Conservation (phyloP, 1,140 invertebrate genomes). For the Bombus haemorrhoidalis region DNA sequence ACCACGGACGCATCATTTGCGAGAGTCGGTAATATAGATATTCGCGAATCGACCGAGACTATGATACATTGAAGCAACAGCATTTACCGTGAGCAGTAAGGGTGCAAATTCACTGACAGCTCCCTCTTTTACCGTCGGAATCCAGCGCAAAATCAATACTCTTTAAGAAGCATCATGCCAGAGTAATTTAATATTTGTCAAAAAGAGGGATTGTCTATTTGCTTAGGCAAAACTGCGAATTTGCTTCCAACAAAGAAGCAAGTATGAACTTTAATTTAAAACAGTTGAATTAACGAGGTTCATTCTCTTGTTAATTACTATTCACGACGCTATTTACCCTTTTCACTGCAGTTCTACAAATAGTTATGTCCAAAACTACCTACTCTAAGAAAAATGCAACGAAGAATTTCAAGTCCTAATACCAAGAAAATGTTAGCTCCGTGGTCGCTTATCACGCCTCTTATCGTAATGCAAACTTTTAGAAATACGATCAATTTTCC, state of each 20-base stretch:
- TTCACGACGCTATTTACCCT: not conserved
- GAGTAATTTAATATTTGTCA: not conserved
- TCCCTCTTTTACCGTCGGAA: not conserved
- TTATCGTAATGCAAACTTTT: not conserved
- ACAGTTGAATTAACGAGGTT: not conserved
- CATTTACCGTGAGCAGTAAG: constrained; percentile 34
- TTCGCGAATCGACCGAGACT: not conserved
- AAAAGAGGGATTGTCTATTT: not conserved
- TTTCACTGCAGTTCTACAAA: not conserved
- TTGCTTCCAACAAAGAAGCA: not conserved
- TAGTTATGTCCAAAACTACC: not conserved
- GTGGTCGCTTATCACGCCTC: not conserved
- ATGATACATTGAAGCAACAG: constrained; percentile 33
- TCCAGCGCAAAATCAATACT: not conserved
- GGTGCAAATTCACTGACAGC: not conserved
- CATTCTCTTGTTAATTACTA: not conserved
- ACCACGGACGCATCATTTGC: not conserved
- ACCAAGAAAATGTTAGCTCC: not conserved
- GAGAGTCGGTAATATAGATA: constrained; percentile 56
- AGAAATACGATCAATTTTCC: not conserved
- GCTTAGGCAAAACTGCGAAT: not conserved
- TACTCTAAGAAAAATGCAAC: not conserved
- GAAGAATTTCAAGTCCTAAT: not conserved
- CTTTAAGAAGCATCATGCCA: not conserved
- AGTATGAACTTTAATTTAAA: constrained; percentile 1